These are phyloP conservation scores for Augochlorella aurata DNA, from an alignment of 2,888 invertebrate species.

Conservation along the genomic window DNA sequence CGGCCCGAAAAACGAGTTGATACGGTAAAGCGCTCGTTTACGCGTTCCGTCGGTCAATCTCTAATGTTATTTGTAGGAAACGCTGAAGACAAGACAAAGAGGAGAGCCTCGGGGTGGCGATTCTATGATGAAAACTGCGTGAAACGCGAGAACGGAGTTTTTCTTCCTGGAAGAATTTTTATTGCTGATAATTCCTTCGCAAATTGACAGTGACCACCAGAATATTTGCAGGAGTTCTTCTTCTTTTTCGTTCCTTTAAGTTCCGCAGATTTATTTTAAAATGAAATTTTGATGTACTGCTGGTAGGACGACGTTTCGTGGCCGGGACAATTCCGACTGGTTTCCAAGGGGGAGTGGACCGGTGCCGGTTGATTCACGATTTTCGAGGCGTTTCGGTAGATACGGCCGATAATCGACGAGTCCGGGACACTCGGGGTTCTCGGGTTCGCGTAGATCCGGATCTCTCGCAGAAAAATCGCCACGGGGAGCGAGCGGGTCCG, in stretches of 20 bases:
- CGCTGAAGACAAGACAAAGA: neutral
- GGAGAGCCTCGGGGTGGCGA: neutral
- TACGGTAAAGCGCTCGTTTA: constrained; percentile 15
- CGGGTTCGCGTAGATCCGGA: constrained; percentile 45
- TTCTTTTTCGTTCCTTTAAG: too few species aligned
- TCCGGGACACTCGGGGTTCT: constrained; percentile 22
- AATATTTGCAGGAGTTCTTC: too few species aligned
- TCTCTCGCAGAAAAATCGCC: constrained; percentile 52
- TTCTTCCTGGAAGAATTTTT: neutral
- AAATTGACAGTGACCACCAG: too few species aligned
- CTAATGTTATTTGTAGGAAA: neutral
- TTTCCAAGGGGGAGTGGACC: neutral
- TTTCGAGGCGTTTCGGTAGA: neutral
- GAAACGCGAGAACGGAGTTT: too few species aligned
- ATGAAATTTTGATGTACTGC: too few species aligned
- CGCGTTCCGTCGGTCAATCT: neutral
- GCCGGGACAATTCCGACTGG: neutral
- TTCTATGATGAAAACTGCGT: neutral
- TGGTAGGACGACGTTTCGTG: too few species aligned
- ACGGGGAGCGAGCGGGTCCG: constrained; percentile 25
- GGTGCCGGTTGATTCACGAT: neutral
- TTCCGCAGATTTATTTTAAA: too few species aligned
- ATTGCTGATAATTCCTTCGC: neutral
- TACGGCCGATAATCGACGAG: constrained; percentile 14
- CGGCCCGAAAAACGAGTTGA: neutral